phyloP scores from a whole-genome alignment of 2,888 invertebrate species.

The Dicycla oo region DNA sequence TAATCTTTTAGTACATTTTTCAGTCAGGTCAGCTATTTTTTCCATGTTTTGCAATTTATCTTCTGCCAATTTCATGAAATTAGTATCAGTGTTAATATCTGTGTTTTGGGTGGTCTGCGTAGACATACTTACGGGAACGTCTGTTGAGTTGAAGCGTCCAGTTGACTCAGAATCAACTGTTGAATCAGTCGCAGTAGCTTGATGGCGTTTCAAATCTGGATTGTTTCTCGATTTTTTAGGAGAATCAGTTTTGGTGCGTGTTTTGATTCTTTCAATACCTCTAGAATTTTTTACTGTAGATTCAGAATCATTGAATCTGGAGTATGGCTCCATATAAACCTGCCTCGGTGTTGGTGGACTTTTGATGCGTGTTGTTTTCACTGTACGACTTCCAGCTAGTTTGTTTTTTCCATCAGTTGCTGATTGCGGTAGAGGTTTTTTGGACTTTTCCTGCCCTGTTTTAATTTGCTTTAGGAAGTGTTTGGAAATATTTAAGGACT shows the following conservation, averaged over 20 bases:
- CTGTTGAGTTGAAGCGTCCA: slow-evolving; percentile 55
- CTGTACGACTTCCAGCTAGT: slow-evolving; percentile 27
- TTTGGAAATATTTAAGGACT: slow-evolving; percentile 85
- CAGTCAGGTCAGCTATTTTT: slow-evolving; percentile 87
- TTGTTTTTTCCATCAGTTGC: slow-evolving; percentile 65
- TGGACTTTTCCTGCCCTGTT: slow-evolving; percentile 33
- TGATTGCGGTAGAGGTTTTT: slow-evolving; percentile 62
- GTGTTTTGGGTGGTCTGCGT: slow-evolving; percentile 80
- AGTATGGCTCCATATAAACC: slow-evolving; percentile 41
- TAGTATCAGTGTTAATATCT: slow-evolving; percentile 73
- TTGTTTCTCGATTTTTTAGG: slow-evolving; percentile 8
- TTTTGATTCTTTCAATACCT: slow-evolving; percentile 33
- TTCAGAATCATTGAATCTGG: slow-evolving; percentile 56
- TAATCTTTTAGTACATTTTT: slow-evolving; percentile 86
- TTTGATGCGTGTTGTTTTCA: slow-evolving; percentile 68
- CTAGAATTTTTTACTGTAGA: slow-evolving; percentile 34
- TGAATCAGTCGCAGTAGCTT: slow-evolving; percentile 63
- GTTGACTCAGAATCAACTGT: slow-evolving; percentile 70
- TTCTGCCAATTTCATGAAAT: slow-evolving; percentile 83
- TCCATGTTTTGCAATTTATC: slow-evolving; percentile 87
- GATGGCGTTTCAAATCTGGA: slow-evolving; percentile 36
- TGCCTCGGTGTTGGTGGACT: slow-evolving; percentile 75
- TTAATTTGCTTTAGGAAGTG: slow-evolving; percentile 69
- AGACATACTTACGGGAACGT: slow-evolving; percentile 74
- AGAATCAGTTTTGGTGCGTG: slow-evolving; percentile 5